A percentile compares a stretch with the other conserved stretches of the same genome.
phyloP scores from a whole-genome alignment of 2,797 vertebrate species.

The Halcyon leucocephala region DNA sequence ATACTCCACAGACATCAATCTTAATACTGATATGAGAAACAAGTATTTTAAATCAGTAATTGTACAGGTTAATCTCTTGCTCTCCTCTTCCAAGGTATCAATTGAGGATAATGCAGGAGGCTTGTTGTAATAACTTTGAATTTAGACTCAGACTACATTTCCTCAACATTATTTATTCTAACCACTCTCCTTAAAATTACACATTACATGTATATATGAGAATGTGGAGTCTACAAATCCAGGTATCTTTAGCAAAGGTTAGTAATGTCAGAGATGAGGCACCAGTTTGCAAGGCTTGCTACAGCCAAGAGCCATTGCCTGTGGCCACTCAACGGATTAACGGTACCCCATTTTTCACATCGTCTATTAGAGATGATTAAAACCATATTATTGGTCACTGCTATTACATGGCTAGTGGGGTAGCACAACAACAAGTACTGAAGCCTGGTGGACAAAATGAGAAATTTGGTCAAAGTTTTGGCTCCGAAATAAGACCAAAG shows the following conservation, averaged over 20 bases:
- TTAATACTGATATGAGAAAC: not conserved
- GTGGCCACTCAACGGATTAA: not conserved
- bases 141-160: not conserved
- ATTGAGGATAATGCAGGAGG: not conserved
- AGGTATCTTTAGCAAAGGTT: not conserved
- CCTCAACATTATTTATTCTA: not conserved
- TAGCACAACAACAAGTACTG: not conserved
- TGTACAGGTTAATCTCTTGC: not conserved
- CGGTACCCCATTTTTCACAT: not conserved
- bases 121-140: not conserved
- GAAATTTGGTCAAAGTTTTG: not conserved
- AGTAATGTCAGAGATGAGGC: not conserved
- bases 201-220: not conserved
- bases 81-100: not conserved
- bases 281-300: not conserved
- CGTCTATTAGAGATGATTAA: not conserved
- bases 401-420: rapidly evolving
- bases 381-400: not conserved
- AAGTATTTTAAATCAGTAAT: not conserved
- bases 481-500: not conserved
- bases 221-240: not conserved
- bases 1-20: not conserved
- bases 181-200: not conserved
- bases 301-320: not conserved
- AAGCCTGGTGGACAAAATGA: not conserved